Conservation (phyloP, 92 coral and sea anemone species). For the Porites lobata region DNA sequence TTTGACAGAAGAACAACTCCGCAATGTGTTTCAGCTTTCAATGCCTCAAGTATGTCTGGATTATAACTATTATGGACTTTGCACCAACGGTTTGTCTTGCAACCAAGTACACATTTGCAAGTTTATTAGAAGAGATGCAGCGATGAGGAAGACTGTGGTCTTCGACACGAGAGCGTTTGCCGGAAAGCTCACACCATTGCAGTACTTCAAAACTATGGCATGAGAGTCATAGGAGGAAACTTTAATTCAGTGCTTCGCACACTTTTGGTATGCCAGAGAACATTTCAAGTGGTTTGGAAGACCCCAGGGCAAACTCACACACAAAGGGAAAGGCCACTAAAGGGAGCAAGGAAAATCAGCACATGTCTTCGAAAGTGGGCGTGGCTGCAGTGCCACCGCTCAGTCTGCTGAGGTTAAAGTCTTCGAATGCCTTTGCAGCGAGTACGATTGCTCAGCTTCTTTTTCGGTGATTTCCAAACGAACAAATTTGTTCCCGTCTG, state of each 20-base stretch:
- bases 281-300: not conserved
- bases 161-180: conserved; percentile 57
- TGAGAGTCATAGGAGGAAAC: conserved; percentile 42
- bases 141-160: conserved; percentile 37
- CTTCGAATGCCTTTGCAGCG: conserved; percentile 66
- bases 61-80: conserved; percentile 30
- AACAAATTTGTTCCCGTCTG: conserved; percentile 49
- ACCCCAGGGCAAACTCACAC: not conserved
- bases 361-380: not conserved
- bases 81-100: conserved; percentile 10
- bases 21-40: conserved; percentile 43
- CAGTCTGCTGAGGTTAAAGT: conserved; percentile 52
- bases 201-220: conserved; percentile 40
- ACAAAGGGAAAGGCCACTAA: not conserved
- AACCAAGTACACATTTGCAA: conserved; percentile 64
- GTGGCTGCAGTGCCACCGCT: not conserved
- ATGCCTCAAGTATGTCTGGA: conserved; percentile 60
- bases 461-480: conserved; percentile 54
- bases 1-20: conserved; percentile 50
- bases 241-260: conserved; percentile 40
- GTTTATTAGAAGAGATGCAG: conserved; percentile 47
- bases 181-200: conserved; percentile 28
- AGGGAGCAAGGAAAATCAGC: not conserved
- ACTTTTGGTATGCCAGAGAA: conserved; percentile 55
- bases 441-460: conserved; percentile 40